phyloP scores from a whole-genome alignment of 2,888 invertebrate genomes.

The Drosophila sordidapex region DNA sequence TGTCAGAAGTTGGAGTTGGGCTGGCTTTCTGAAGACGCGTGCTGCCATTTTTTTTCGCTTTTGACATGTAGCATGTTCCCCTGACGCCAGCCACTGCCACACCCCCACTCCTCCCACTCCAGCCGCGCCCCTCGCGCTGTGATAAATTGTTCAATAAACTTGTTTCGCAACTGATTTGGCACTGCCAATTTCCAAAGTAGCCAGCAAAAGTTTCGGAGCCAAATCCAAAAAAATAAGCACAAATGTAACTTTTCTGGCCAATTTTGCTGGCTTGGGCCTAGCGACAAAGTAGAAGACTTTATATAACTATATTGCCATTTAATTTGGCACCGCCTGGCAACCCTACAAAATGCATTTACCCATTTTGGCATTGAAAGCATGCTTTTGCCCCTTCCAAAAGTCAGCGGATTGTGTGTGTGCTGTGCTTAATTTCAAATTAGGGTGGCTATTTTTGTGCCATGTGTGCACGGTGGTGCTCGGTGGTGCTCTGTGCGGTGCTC shows the following conservation, averaged over 20 bases:
- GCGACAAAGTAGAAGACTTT: slow-evolving; percentile 8
- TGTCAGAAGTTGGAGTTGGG: slow-evolving; percentile 3
- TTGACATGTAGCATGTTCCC: slow-evolving; percentile 46
- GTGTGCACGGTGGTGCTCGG: slow-evolving; percentile 38
- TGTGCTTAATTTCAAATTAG: slow-evolving; percentile 71
- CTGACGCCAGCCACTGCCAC: not conserved
- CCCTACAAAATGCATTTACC: slow-evolving; percentile 49
- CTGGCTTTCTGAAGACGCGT: slow-evolving; percentile 44
- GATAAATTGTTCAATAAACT: slow-evolving; percentile 77
- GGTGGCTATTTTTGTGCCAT: slow-evolving; percentile 69
- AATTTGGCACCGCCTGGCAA: slow-evolving; percentile 33
- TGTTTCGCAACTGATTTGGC: slow-evolving; percentile 75
- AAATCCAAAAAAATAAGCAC: slow-evolving; percentile 34
- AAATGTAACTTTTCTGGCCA: slow-evolving; percentile 23
- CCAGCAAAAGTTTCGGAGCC: slow-evolving; percentile 43
- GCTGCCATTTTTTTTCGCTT: slow-evolving; percentile 52
- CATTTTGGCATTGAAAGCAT: slow-evolving; percentile 18
- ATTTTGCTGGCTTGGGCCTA: slow-evolving; percentile 16
- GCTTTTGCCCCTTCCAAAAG: slow-evolving; percentile 4
- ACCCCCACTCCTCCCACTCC: no score
- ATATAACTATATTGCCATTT: slow-evolving; percentile 47
- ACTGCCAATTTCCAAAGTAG: slow-evolving; percentile 56
- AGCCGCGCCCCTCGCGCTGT: slow-evolving; percentile 24
- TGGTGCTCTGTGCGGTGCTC: slow-evolving; percentile 15
- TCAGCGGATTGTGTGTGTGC: not conserved